These are phyloP conservation scores for Agriopis aurantiaria DNA, from an alignment of 2,888 invertebrate species.

Conservation along the genomic window DNA sequence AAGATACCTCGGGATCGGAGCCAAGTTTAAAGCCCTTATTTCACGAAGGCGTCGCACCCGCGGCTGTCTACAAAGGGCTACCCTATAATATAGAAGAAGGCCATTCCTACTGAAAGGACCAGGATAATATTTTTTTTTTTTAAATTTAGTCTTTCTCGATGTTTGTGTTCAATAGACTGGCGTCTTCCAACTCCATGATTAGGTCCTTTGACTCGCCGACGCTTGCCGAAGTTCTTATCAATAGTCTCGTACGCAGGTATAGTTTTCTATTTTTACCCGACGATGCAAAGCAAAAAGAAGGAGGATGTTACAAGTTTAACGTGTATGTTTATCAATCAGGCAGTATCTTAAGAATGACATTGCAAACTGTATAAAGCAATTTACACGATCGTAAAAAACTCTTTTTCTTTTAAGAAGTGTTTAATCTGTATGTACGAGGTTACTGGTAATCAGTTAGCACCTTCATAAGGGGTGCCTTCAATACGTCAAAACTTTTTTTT, in stretches of 20 bases:
- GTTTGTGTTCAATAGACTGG: constrained; percentile 40
- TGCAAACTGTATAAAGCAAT: too few species aligned
- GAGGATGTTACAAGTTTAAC: too few species aligned
- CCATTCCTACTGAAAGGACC: constrained; percentile 48
- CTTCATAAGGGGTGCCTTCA: too few species aligned
- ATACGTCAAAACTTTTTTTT: too few species aligned
- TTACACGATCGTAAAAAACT: too few species aligned
- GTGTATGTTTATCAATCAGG: too few species aligned
- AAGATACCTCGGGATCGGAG: constrained; percentile 6
- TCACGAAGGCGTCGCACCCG: constrained; percentile 37
- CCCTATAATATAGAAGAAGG: constrained; percentile 50
- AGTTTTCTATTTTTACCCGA: not conserved
- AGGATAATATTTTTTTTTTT: constrained; percentile 52
- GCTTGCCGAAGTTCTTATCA: constrained; percentile 24
- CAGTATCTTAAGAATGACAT: too few species aligned
- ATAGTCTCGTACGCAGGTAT: constrained; percentile 20
- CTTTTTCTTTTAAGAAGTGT: too few species aligned
- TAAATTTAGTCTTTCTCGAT: constrained; percentile 50
- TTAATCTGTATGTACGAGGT: too few species aligned
- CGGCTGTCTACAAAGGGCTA: constrained; percentile 55
- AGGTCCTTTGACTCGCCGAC: constrained; percentile 22
- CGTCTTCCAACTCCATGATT: constrained; percentile 29
- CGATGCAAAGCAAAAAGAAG: not conserved
- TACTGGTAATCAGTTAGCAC: too few species aligned
- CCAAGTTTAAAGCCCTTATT: constrained; percentile 36